Evolutionary conservation across 2,113 vertebrate species (phyloP), one percentile per base, ranked within the genome.

Genomic region (Phyllostomus discolor): DNA sequence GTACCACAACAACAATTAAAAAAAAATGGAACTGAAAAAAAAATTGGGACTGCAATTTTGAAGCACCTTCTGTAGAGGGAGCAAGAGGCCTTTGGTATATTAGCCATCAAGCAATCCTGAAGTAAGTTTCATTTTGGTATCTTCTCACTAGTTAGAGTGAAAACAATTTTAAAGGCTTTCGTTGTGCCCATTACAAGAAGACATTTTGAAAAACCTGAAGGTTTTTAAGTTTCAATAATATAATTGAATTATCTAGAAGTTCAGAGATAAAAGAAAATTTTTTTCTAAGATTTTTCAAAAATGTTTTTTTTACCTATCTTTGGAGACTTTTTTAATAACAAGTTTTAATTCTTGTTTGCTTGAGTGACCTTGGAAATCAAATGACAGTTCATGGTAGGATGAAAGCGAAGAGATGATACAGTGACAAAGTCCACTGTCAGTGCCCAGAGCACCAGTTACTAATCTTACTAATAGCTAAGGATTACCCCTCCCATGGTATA

Each of bases 21-120:
- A 24, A 57, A 24, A 59, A 59, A 59, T 59, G 57, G 22, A 59
- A 59, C 57, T 57, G 9, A 59, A 75, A 38, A 15, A 78, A 14
- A 24, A 28, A 57, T 62, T 46, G 22, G 64, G 1, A 12, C 22
- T 98, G 97, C 86, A 97, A 89, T 98, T 97, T 91, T 95, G 50
- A 91, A 96, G 67, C 96, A 98, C 97, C 75, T 98, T 98, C 97
- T 97, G 91, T 85, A 98, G 97, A 97, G 98, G 97, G 97, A 98
- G 97, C 92, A 98, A 97, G 95, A 97, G 96, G 50, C 88, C 96
- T 98, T 95, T 93, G 91, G 95, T 97, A 97, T 69, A 82, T 17
- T 85, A 70, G 75, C 67, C 80, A 76, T 50, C 7, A 62, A 24
- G 17, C 0, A 62, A 24, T 16, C 0, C 33, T 70, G 79, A 93